Conservation (phyloP, 2,888 invertebrate species). For the Hanleya hanleyi region DNA sequence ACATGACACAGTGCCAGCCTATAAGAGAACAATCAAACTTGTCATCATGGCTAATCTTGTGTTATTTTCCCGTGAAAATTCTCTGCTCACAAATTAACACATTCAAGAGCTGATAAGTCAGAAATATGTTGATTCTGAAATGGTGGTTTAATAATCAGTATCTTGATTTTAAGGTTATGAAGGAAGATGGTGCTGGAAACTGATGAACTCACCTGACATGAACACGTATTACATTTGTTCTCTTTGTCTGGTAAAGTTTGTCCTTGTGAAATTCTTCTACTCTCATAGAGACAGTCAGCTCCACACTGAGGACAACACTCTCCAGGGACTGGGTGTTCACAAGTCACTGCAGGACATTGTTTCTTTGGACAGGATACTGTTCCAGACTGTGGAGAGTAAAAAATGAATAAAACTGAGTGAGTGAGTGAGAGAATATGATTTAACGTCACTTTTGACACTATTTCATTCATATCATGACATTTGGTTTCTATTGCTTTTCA, state of each 20-base stretch:
- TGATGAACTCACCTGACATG: constrained; percentile 7
- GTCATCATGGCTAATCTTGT: no score
- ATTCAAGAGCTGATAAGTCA: no score
- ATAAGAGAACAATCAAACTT: not conserved
- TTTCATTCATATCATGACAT: no score
- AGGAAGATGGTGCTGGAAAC: no score
- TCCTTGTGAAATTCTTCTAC: constrained; percentile 35
- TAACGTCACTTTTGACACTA: no score
- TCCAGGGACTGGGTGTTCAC: constrained; percentile 46
- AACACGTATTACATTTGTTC: constrained; percentile 9
- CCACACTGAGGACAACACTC: constrained; percentile 49
- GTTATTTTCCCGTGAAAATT: no score
- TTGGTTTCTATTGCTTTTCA: no score
- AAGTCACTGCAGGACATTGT: constrained; percentile 45
- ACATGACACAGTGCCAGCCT: constrained; percentile 41
- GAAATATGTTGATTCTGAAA: no score
- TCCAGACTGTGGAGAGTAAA: not conserved
- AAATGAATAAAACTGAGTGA: not conserved
- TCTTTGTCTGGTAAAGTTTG: constrained; percentile 31
- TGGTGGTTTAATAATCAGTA: no score
- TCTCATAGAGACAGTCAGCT: constrained; percentile 44
- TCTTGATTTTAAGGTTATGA: no score
- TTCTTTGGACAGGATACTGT: constrained; percentile 37
- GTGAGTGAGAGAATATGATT: no score
- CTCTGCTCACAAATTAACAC: no score